These are phyloP conservation scores for Tuberolachnus salignus DNA, from an alignment of 2,888 invertebrate genomes.

Conservation along the genomic window DNA sequence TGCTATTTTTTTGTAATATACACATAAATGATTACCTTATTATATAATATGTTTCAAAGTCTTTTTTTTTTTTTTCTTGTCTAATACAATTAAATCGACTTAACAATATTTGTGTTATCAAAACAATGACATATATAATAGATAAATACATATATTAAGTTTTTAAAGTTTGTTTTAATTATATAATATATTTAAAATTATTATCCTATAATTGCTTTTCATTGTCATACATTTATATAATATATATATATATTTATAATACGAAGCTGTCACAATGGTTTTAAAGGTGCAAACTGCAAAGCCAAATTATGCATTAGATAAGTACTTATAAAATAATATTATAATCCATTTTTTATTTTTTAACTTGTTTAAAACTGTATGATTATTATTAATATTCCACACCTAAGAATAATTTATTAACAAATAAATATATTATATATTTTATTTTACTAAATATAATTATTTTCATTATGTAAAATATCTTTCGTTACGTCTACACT, in stretches of 20 bases:
- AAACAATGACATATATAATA: conserved; percentile 20
- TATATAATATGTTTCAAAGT: conserved; percentile 27
- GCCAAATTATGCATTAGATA: conserved; percentile 17
- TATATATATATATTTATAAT: not conserved
- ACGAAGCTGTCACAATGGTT: conserved; percentile 4
- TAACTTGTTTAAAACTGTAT: not conserved
- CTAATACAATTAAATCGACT: conserved; percentile 41
- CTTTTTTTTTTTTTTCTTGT: conserved; percentile 35
- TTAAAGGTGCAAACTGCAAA: conserved; percentile 16
- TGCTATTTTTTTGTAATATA: conserved; percentile 27
- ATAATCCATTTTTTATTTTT: not conserved
- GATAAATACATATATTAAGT: not conserved
- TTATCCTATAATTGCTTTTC: conserved; percentile 18
- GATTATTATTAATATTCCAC: not conserved
- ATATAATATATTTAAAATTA: not conserved
- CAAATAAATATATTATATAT: conserved; percentile 14
- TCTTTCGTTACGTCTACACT: conserved; percentile 23
- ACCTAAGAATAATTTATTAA: conserved; percentile 8
- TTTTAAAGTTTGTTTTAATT: conserved; percentile 16
- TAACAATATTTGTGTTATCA: conserved; percentile 34
- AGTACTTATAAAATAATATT: not conserved
- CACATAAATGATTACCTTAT: conserved; percentile 38
- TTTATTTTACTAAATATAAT: conserved; percentile 38
- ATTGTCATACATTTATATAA: not conserved
- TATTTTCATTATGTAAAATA: conserved; percentile 8